These are phyloP conservation scores for Heliocidaris tuberculata DNA, from an alignment of 35 echinoderm and acorn worm genomes.

Conservation along the genomic window DNA sequence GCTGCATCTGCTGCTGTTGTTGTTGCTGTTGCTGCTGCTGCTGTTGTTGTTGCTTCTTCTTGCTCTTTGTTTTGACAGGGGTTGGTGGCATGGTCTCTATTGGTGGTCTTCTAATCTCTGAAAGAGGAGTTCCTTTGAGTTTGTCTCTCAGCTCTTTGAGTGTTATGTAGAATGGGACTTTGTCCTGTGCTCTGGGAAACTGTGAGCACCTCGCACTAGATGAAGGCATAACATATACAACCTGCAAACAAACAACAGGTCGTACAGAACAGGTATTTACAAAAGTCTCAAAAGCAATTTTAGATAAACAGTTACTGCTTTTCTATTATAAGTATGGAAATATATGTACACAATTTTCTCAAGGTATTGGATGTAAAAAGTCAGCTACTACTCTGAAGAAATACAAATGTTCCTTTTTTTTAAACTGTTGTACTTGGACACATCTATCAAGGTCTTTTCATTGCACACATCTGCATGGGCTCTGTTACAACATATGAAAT, in stretches of 20 bases:
- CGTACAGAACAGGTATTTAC: neutral
- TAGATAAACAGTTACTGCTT: neutral
- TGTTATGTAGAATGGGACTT: constrained; percentile 93
- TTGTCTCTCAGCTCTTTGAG: constrained; percentile 93
- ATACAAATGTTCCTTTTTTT: too few relatives aligned
- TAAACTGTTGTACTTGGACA: too few relatives aligned
- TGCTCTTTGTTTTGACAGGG: constrained; percentile 34
- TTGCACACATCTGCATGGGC: too few relatives aligned
- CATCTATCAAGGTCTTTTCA: too few relatives aligned
- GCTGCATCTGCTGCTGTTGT: constrained; percentile 38
- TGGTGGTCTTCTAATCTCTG: constrained; percentile 14
- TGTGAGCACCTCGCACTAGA: constrained; percentile 99
- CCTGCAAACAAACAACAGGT: constrained; percentile 60
- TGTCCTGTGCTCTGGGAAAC: constrained; percentile 98
- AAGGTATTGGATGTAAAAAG: too few relatives aligned
- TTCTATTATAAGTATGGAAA: too few relatives aligned
- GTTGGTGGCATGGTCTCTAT: constrained; percentile 28
- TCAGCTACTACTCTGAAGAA: too few relatives aligned
- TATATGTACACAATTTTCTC: too few relatives aligned
- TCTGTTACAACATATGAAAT: neutral
- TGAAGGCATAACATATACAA: constrained; percentile 98
- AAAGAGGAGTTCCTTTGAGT: constrained; percentile 68
- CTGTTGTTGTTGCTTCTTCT: constrained; percentile 61
- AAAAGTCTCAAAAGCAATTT: neutral
- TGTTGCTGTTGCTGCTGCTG: constrained; percentile 45